Evolutionary conservation across 2,888 invertebrate species (phyloP), one percentile per base, ranked within the genome.

Genomic region (Rhagonycha lutea): DNA sequence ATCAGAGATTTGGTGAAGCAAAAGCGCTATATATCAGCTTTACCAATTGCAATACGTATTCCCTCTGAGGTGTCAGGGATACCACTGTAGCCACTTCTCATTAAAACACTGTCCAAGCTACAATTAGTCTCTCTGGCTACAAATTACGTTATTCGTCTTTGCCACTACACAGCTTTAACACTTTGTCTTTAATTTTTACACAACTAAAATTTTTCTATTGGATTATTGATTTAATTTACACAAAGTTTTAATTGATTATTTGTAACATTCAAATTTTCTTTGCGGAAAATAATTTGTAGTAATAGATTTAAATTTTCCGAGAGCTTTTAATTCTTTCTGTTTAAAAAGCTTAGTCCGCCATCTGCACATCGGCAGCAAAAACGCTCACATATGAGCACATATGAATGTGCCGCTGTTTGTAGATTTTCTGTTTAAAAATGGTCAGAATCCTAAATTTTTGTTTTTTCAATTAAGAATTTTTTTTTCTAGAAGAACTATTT

Each of bases 91-190:
- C 86, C 87, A 86, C 87, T 84, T 86, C 86, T 87, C 88, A 88
- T 88, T 88, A 88, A 88, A 88, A 88, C 87, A 87, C 87, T 87
- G 88, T 88, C 88, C 88, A 85, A 85, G 88, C 86, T 85, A 85
- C 88, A 87, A 88, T 88, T 88, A 88, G 88, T 88, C 87, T 86
- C 85, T 83, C 84, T 82, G 85, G 82, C 84, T 86, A 88, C 88
- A 88, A 88, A 88, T 88, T 88, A 87, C 87, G 86, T 88, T 88
- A 87, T 88, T 87, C 87, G 88, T 88, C 88, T 88, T 87, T 88
- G 88, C 88, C 87, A 88, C 80, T 81, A 80, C 80, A 79, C 82
- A 78, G 75, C 78, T 79, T 79, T 73, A 78, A 73, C 75, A 75
- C 65, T 68, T 75, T 78, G 73, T 78, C 77, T 72, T 77, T 76